Conservation (phyloP, 1,140 invertebrate species). For the Bursaphelenchus mucronatus region DNA sequence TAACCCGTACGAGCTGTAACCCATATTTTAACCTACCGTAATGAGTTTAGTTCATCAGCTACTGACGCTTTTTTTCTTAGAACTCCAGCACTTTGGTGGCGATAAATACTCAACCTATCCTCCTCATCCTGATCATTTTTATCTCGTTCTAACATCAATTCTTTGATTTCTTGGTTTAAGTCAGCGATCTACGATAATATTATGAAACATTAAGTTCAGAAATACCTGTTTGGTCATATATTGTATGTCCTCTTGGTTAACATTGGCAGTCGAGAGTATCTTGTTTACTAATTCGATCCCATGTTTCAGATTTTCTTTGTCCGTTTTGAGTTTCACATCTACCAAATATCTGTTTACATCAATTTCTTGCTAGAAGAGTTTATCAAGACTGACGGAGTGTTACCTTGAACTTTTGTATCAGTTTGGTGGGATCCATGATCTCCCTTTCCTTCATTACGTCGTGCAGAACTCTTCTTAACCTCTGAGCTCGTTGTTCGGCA, state of each 20-base stretch:
- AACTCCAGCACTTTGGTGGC: slow-evolving; percentile 38
- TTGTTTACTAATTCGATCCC: slow-evolving; percentile 45
- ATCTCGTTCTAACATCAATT: slow-evolving; percentile 37
- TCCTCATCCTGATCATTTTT: slow-evolving; percentile 38
- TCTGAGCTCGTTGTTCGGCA: slow-evolving; percentile 34
- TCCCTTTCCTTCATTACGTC: slow-evolving; percentile 37
- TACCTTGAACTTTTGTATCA: slow-evolving; percentile 44
- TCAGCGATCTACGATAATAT: slow-evolving; percentile 35
- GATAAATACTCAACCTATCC: slow-evolving; percentile 45
- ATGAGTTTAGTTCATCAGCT: slow-evolving; percentile 35
- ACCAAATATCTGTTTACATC: slow-evolving; percentile 38
- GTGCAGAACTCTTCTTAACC: slow-evolving; percentile 27
- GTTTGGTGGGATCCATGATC: slow-evolving; percentile 26
- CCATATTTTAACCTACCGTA: slow-evolving; percentile 22
- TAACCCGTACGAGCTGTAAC: background rate
- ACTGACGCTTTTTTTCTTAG: slow-evolving; percentile 41
- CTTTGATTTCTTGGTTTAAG: slow-evolving; percentile 45
- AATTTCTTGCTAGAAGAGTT: slow-evolving; percentile 38
- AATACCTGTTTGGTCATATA: slow-evolving; percentile 11
- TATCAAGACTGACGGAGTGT: slow-evolving; percentile 5
- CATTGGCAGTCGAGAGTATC: slow-evolving; percentile 36
- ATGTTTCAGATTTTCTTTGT: slow-evolving; percentile 24
- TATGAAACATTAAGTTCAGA: background rate
- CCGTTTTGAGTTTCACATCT: slow-evolving; percentile 41
- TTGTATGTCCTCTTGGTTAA: slow-evolving; percentile 35